Evolutionary conservation across 2,888 invertebrate species (phyloP), one percentile per base, ranked within the genome.

Genomic region (Netelia inedita): DNA sequence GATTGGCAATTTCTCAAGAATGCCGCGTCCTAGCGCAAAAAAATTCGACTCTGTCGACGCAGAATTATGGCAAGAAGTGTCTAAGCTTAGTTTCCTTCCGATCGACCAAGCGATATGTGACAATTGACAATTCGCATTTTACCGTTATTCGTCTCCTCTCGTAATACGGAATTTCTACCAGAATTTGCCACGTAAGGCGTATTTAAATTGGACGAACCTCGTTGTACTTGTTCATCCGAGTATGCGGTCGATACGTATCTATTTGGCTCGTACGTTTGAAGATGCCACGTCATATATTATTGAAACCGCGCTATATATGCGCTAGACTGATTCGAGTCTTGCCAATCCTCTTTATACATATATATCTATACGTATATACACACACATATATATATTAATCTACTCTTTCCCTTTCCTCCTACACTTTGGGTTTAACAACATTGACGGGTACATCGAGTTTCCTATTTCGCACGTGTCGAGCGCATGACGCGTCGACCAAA

Each of bases 401-500:
- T 46, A 41, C 35, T 65, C 46, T 46, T 21, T 50, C 21, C 46
- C 53, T 65, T 53, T 50, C 16, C 11, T 19, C 19, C 14, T 46
- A 16, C 21, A 50, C 41, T 35, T 11, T 69, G 28, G 68, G 41
- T 53, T 19, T 61, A 57, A 46, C 46, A 46, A 46, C 46, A 46
- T 46, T 14, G 11, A 14, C 50, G 69, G 16, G 55, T 41, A 55
- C 35, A 53, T 53, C 41, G 72, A 53, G 71, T 72, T 79, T 79
- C 65, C 79, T 55, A 72, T 79, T 79, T 72, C 78, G 79, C 72
- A 79, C 79, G 71, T 79, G 79, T 79, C 63, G 72, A 79, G 43
- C 79, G 63, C 65, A 65, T 72, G 79, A 72, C 79, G 72, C 19
- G 19, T 57, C 63, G 41, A 55, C 23, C 55, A 50, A 11, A 74